Evolutionary conservation across 2,888 invertebrate species (phyloP).

Genomic region (Bugula neritina): DNA sequence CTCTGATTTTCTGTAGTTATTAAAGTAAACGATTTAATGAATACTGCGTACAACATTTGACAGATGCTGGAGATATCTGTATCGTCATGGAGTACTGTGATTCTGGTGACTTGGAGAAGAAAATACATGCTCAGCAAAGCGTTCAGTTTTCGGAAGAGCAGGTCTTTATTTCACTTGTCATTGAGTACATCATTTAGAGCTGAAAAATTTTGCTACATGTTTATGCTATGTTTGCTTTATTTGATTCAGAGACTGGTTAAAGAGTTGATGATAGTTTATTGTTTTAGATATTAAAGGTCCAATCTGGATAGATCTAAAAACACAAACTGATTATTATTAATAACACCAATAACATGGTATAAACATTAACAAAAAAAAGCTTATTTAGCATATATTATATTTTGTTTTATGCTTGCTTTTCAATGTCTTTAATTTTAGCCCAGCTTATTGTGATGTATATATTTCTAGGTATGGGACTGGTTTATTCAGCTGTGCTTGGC

Average conservation of each 20-base stretch:
- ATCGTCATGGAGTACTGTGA: constrained; percentile 24
- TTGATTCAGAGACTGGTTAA: too few relatives aligned
- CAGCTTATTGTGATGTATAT: neutral
- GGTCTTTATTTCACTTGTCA: neutral
- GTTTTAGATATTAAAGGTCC: too few relatives aligned
- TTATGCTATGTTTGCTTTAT: too few relatives aligned
- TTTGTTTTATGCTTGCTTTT: neutral
- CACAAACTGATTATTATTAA: too few relatives aligned
- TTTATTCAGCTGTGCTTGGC: constrained; percentile 3
- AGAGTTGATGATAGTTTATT: too few relatives aligned
- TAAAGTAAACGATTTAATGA: neutral
- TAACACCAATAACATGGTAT: too few relatives aligned
- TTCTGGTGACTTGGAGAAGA: neutral
- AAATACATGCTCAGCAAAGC: neutral
- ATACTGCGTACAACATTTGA: too few relatives aligned
- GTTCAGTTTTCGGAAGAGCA: neutral
- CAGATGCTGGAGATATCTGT: neutral
- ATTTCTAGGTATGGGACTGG: constrained; percentile 16
- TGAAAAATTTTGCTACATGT: too few relatives aligned
- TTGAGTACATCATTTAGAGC: too few relatives aligned
- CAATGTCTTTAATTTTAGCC: neutral
- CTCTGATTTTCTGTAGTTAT: neutral
- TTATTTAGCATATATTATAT: neutral
- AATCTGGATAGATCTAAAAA: too few relatives aligned
- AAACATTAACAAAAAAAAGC: too few relatives aligned